A percentile compares a stretch with the other conserved stretches of the same genome.
Conservation (phyloP, 1,140 invertebrate genomes). For the Drosophila tani region DNA sequence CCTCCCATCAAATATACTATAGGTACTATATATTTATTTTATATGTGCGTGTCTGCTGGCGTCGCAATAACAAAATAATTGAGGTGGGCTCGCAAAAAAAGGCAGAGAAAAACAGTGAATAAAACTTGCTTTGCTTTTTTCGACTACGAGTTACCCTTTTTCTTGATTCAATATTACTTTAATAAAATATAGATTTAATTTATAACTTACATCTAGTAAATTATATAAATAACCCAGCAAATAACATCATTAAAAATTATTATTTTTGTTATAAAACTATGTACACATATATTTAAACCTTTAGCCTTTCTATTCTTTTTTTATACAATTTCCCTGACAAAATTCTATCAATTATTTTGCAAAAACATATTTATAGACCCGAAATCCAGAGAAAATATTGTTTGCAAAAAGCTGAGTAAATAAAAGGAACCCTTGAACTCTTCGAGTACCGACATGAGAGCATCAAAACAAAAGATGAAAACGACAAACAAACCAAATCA, state of each 20-base stretch:
- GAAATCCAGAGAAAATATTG: background rate
- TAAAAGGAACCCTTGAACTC: conserved; percentile 24
- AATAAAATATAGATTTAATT: no score
- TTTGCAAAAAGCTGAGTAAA: conserved; percentile 21
- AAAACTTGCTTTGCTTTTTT: background rate
- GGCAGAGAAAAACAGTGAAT: background rate
- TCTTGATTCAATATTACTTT: no score
- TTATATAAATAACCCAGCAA: no score
- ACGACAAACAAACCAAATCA: conserved; percentile 14
- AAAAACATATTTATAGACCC: background rate
- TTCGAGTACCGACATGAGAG: background rate
- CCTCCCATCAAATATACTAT: conserved; percentile 16
- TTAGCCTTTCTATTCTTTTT: background rate
- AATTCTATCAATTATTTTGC: background rate
- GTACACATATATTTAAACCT: background rate
- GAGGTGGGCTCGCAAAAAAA: conserved; percentile 48
- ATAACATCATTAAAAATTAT: no score
- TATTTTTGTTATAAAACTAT: background rate
- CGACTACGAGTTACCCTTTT: conserved; percentile 17
- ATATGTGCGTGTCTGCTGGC: conserved; percentile 25
- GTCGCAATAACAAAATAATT: conserved; percentile 62
- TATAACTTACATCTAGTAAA: no score
- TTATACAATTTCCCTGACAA: background rate
- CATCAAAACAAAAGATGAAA: conserved; percentile 14
- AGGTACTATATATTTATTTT: conserved; percentile 2